These are phyloP conservation scores for Epizoanthus scotinus DNA, from an alignment of 92 coral and sea anemone species.

Conservation along the genomic window DNA sequence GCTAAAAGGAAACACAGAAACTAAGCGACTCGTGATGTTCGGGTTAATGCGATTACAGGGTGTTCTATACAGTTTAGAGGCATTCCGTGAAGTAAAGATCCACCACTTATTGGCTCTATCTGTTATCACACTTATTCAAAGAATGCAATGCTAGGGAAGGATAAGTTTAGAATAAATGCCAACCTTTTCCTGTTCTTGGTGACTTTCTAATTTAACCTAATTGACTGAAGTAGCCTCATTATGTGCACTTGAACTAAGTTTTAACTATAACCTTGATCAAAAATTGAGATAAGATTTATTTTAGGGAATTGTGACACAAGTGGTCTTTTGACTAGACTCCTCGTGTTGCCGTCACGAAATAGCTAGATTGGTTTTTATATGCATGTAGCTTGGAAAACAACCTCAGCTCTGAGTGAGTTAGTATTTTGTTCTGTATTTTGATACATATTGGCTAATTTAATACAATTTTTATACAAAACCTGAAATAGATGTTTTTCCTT, in stretches of 20 bases:
- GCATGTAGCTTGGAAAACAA: no score
- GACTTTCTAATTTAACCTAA: neutral
- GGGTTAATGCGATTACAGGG: constrained; percentile 11
- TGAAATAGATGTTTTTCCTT: no score
- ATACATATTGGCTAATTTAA: no score
- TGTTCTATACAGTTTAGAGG: neutral
- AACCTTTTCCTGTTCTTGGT: neutral
- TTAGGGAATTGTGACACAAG: no score
- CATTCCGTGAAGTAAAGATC: neutral
- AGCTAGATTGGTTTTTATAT: no score
- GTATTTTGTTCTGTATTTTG: no score
- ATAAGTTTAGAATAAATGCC: neutral
- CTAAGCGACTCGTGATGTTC: neutral
- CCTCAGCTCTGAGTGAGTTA: no score
- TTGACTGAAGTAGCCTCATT: constrained; percentile 3
- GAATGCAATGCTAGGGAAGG: neutral
- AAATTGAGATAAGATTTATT: no score
- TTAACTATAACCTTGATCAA: neutral
- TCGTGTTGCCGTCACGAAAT: no score
- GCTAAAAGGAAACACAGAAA: neutral
- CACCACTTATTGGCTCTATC: neutral
- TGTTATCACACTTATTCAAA: neutral
- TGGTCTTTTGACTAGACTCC: no score
- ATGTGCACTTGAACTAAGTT: neutral
- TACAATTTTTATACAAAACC: no score